A percentile compares a stretch with the other conserved stretches of the same genome.
phyloP scores from a whole-genome alignment of 2,113 vertebrate species.

The Pollachius pollachius region DNA sequence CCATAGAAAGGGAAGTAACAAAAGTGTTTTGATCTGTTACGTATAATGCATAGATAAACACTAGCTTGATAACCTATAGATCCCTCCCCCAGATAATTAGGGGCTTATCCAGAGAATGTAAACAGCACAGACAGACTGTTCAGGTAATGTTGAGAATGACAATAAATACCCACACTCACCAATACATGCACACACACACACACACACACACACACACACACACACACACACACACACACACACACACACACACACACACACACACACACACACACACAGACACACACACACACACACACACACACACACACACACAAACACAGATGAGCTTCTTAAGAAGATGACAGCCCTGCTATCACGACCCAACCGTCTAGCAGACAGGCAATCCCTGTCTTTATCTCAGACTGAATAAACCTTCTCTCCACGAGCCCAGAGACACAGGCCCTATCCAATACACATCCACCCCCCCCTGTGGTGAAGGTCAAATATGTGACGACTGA shows the following conservation, averaged over 20 bases:
- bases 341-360: conserved; percentile 44
- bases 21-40: too few species aligned
- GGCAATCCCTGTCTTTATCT: conserved; percentile 52
- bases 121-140: conserved; percentile 42
- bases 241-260: conserved; percentile 2
- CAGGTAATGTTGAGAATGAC: too few species aligned
- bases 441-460: conserved; percentile 39
- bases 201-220: too few species aligned
- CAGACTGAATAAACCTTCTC: conserved; percentile 40
- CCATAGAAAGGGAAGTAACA: too few species aligned
- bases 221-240: conserved; percentile 23
- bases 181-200: not conserved
- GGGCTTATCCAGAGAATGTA: conserved; percentile 31
- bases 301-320: conserved; percentile 23
- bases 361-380: conserved; percentile 49
- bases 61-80: too few species aligned
- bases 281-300: conserved; percentile 30
- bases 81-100: not conserved
- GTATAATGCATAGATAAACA: too few species aligned
- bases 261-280: conserved; percentile 16
- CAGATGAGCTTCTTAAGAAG: conserved; percentile 34
- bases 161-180: conserved; percentile 11
- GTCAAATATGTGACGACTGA: conserved; percentile 14
- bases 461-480: conserved; percentile 31
- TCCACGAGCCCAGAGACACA: conserved; percentile 29